Evolutionary conservation across 2,888 invertebrate genomes (phyloP).

Genomic region (Tenthredo livida): DNA sequence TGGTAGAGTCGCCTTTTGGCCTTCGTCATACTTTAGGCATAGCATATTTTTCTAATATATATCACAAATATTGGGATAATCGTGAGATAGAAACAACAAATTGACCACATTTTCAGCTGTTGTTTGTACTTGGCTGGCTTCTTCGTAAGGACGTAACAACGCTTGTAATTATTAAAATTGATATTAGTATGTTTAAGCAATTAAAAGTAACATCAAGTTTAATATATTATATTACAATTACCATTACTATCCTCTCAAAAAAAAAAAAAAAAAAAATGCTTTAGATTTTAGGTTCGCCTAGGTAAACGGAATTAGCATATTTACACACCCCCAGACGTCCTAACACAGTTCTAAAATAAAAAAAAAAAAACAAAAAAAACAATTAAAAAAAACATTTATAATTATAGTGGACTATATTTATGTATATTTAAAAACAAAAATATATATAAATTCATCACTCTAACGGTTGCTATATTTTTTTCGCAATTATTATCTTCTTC

Average conservation of each 20-base stretch:
- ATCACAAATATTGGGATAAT: slow-evolving; percentile 76
- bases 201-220: slow-evolving; percentile 76
- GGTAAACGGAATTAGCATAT: slow-evolving; percentile 64
- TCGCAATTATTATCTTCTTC: slow-evolving; percentile 36
- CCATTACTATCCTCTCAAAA: slow-evolving; percentile 72
- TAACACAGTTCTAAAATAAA: slow-evolving; percentile 58
- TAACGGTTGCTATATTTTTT: slow-evolving; percentile 48
- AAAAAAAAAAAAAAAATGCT: slow-evolving; percentile 60
- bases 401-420: slow-evolving; percentile 73
- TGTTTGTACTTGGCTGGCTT: slow-evolving; percentile 73
- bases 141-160: slow-evolving; percentile 76
- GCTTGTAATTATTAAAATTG: slow-evolving; percentile 77
- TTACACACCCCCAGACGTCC: slow-evolving; percentile 61
- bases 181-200: slow-evolving; percentile 77
- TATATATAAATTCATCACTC: slow-evolving; percentile 69
- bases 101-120: slow-evolving; percentile 66
- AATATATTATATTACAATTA: slow-evolving; percentile 74
- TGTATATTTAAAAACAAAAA: slow-evolving; percentile 69
- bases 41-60: slow-evolving; percentile 78
- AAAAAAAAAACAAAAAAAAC: neutral
- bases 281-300: slow-evolving; percentile 71
- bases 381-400: slow-evolving; percentile 60
- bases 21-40: slow-evolving; percentile 78
- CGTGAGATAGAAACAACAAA: slow-evolving; percentile 63
- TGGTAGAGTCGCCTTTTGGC: slow-evolving; percentile 76